These are phyloP conservation scores for Babyrousa celebensis DNA, from an alignment of 2,797 vertebrate species.

Conservation along the genomic window DNA sequence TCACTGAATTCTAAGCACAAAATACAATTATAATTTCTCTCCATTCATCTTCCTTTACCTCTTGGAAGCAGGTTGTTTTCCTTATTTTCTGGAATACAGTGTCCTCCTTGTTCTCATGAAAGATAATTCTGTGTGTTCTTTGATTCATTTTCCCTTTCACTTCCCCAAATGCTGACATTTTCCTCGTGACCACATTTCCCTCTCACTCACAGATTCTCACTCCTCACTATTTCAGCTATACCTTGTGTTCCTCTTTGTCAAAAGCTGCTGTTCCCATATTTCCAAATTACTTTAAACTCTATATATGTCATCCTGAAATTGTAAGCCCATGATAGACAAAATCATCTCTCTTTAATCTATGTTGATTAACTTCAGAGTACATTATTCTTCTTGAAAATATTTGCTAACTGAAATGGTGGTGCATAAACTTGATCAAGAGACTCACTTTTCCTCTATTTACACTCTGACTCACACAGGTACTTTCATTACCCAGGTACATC, in stretches of 20 bases:
- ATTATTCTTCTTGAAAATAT: slow-evolving; percentile 1
- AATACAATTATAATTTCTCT: not conserved
- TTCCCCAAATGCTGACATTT: not conserved
- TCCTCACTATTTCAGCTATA: not conserved
- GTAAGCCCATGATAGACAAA: not conserved
- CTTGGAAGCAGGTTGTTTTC: not conserved
- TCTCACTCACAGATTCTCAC: not conserved
- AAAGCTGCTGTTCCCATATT: not conserved
- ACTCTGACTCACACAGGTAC: not conserved
- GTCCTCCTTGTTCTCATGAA: not conserved
- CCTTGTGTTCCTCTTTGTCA: not conserved
- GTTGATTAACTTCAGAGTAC: not conserved
- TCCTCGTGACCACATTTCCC: not conserved
- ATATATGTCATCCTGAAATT: not conserved
- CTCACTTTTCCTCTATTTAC: not conserved
- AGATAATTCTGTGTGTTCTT: not conserved
- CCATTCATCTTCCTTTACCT: not conserved
- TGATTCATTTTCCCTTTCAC: not conserved
- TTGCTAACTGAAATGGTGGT: not conserved
- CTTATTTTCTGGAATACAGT: not conserved
- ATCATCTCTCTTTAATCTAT: not conserved
- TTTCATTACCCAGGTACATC: not conserved
- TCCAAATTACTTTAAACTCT: not conserved
- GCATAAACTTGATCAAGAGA: not conserved
- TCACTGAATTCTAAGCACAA: not conserved